Conservation (phyloP, 2,797 vertebrate genomes). For the Enteromius mattozi region DNA sequence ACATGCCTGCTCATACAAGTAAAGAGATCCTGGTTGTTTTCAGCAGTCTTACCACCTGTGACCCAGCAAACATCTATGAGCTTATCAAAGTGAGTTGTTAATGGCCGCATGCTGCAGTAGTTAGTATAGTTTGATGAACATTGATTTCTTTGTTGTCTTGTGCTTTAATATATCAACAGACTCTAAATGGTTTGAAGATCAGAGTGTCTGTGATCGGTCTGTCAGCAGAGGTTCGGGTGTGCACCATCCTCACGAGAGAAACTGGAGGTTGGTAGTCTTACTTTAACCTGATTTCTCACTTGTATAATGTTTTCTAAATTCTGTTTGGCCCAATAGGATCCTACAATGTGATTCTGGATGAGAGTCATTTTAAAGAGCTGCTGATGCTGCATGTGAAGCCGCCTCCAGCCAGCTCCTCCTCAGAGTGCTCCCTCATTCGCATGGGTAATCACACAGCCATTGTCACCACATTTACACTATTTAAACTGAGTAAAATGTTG, state of each 20-base stretch:
- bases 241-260: slow-evolving; percentile 90
- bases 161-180: slow-evolving; percentile 70
- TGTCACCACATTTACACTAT: background rate
- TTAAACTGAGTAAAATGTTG: background rate
- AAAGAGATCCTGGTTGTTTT: slow-evolving; percentile 93
- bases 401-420: slow-evolving; percentile 88
- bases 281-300: background rate
- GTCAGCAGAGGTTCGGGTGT: slow-evolving; percentile 95
- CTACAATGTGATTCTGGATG: slow-evolving; percentile 95
- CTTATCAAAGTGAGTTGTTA: slow-evolving; percentile 87
- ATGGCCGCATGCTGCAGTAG: background rate
- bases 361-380: slow-evolving; percentile 93
- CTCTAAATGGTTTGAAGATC: slow-evolving; percentile 89
- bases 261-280: slow-evolving; percentile 83
- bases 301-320: background rate
- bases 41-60: slow-evolving; percentile 96
- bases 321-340: slow-evolving; percentile 72
- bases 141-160: background rate
- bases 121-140: background rate
- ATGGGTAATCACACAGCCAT: slow-evolving; percentile 84
- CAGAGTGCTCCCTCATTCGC: slow-evolving; percentile 95
- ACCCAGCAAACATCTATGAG: slow-evolving; percentile 94
- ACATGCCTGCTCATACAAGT: slow-evolving; percentile 97
- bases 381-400: slow-evolving; percentile 91
- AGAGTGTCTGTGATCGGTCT: slow-evolving; percentile 94